Evolutionary conservation across 2,113 vertebrate genomes (phyloP), one percentile per base, ranked within the genome.

Genomic region (Psilopsiagon aymara): DNA sequence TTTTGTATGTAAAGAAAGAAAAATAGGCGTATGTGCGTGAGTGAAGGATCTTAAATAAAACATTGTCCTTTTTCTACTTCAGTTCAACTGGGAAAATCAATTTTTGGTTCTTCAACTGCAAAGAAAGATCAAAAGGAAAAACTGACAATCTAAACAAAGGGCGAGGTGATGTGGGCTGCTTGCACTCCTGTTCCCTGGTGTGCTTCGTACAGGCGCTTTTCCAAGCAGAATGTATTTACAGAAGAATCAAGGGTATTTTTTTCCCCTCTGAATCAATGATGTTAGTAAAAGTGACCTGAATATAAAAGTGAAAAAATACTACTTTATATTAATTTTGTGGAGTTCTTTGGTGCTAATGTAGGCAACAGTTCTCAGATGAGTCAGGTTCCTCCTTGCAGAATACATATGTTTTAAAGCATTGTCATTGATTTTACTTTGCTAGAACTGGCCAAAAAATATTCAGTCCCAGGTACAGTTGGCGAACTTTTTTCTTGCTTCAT

Each of bases 11-110:
- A 96, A 94, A 95, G 94, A 92, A 96, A 97, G 79, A 91, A 95
- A 94, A 95, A 94, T 92, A 51, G 66, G 62, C 83, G 94, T 97
- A 95, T 95, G 59, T 93, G 90, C 28, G 8, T 73, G 76, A 95
- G 49, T 51, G 86, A 96, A 95, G 82, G 77, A 92, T 95, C 92
- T 97, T 97, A 98, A 98, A 97, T 98, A 97, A 97, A 97, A 97
- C 92, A 98, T 97, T 84, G 86, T 96, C 90, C 76, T 88, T 97
- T 91, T 95, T 96, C 91, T 94, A 49, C 90, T 85, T 94, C 69
- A 73, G 87, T 93, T 97, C 96, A 95, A 63, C 83, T 95, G 94
- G 97, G 97, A 97, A 97, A 98, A 97, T 98, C 95, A 97, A 92
- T 98, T 96, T 97, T 92, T 91, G 86, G 82, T 97, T 97, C 95